A percentile compares a stretch with the other conserved stretches of the same genome.
These are phyloP conservation scores for Neodiprion lecontei DNA, from an alignment of 1,140 invertebrate species.

Conservation along the genomic window DNA sequence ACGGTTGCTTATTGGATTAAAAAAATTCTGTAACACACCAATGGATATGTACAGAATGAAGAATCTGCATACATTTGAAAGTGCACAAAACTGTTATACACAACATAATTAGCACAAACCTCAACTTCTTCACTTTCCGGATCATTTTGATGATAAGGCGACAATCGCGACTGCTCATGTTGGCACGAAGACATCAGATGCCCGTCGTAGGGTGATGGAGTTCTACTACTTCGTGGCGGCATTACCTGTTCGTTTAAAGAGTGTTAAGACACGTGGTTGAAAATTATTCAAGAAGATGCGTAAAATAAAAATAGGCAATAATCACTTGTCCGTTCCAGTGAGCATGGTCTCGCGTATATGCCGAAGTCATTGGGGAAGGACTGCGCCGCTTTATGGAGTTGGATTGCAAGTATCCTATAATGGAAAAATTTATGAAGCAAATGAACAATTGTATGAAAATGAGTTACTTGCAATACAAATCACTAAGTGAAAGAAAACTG, in stretches of 20 bases:
- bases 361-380: conserved; percentile 50
- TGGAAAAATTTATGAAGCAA: conserved; percentile 9
- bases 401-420: conserved; percentile 37
- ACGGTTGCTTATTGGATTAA: conserved; percentile 56
- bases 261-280: conserved; percentile 27
- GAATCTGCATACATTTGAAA: conserved; percentile 17
- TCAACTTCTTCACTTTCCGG: conserved; percentile 56
- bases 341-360: conserved; percentile 40
- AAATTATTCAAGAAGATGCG: conserved; percentile 19
- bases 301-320: conserved; percentile 6
- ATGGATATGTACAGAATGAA: conserved; percentile 22
- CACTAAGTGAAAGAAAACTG: conserved; percentile 3
- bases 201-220: conserved; percentile 55
- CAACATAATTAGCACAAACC: conserved; percentile 32
- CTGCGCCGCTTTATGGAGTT: conserved; percentile 51
- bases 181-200: conserved; percentile 34
- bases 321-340: conserved; percentile 53
- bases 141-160: conserved; percentile 51
- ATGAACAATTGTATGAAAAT: too few relatives aligned
- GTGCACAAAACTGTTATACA: conserved; percentile 16
- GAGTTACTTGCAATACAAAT: too few relatives aligned
- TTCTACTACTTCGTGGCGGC: conserved; percentile 44
- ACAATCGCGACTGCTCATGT: conserved; percentile 41
- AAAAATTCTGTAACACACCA: conserved; percentile 47
- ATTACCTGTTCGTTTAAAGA: conserved; percentile 37